Percentiles rank a stretch among this genome's conserved stretches.
phyloP scores from a whole-genome alignment of 2,888 invertebrate species.

The Cephonodes hylas region DNA sequence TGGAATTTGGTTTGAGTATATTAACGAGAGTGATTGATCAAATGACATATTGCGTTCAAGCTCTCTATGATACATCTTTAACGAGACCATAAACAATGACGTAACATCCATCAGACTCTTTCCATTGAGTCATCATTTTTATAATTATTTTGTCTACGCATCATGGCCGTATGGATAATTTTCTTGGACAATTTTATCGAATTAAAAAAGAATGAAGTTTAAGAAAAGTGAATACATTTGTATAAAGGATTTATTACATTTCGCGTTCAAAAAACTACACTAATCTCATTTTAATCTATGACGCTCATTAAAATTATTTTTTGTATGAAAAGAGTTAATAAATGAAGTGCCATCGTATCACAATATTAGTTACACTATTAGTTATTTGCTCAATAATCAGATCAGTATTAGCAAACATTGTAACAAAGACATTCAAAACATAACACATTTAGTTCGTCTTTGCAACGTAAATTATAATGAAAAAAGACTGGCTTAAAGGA shows the following conservation, averaged over 20 bases:
- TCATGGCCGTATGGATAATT: no score
- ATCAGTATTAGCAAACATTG: constrained; percentile 29
- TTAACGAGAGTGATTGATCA: neutral
- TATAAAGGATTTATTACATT: no score
- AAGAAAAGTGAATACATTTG: no score
- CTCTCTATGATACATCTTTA: neutral
- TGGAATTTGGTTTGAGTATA: neutral
- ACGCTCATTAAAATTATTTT: no score
- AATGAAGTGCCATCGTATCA: constrained; percentile 25
- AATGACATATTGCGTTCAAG: neutral
- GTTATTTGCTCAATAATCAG: constrained; percentile 35
- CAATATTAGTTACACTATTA: constrained; percentile 15
- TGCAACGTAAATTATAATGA: neutral
- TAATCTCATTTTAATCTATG: no score
- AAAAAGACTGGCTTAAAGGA: neutral
- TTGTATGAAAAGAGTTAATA: neutral
- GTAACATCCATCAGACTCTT: neutral
- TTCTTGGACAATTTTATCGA: no score
- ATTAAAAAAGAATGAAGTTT: no score
- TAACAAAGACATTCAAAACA: neutral
- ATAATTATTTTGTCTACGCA: neutral
- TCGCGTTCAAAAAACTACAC: no score
- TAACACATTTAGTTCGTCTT: neutral
- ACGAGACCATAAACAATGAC: neutral
- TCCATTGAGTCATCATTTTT: neutral